Percentiles rank a stretch among this genome's conserved stretches.
Conservation (phyloP, 2,797 vertebrate genomes). For the Mycteria americana region DNA sequence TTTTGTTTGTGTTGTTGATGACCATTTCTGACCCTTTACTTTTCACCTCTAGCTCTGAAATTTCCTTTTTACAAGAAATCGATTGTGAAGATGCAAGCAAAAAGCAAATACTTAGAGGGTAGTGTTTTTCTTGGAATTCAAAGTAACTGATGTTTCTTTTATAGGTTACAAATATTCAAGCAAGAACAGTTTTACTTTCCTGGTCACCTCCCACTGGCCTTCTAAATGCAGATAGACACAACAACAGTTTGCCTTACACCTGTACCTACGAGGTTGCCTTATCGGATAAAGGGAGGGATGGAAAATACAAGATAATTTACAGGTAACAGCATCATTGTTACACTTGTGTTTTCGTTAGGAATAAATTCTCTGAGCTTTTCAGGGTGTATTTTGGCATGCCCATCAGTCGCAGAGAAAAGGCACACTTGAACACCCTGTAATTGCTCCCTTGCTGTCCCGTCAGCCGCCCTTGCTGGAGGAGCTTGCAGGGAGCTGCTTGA, state of each 20-base stretch:
- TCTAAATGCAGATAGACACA: slow-evolving; percentile 82
- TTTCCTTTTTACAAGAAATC: background rate
- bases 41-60: background rate
- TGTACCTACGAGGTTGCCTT: slow-evolving; percentile 94
- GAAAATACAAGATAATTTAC: slow-evolving; percentile 94
- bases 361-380: background rate
- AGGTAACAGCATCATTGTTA: slow-evolving; percentile 74
- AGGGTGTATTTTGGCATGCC: background rate
- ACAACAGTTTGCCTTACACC: slow-evolving; percentile 85
- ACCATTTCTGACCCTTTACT: background rate
- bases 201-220: slow-evolving; percentile 90
- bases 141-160: background rate
- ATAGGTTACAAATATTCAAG: slow-evolving; percentile 91
- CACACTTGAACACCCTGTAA: fast-evolving
- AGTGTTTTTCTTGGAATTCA: background rate
- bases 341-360: background rate
- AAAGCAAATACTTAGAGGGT: background rate
- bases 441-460: background rate
- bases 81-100: background rate
- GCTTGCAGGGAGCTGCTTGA: background rate
- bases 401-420: too few relatives aligned
- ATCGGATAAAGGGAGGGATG: slow-evolving; percentile 94
- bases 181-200: slow-evolving; percentile 84
- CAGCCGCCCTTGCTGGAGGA: background rate
- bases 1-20: background rate